Conservation (phyloP, 2,797 vertebrate genomes). For the Phalloptychus januarius region DNA sequence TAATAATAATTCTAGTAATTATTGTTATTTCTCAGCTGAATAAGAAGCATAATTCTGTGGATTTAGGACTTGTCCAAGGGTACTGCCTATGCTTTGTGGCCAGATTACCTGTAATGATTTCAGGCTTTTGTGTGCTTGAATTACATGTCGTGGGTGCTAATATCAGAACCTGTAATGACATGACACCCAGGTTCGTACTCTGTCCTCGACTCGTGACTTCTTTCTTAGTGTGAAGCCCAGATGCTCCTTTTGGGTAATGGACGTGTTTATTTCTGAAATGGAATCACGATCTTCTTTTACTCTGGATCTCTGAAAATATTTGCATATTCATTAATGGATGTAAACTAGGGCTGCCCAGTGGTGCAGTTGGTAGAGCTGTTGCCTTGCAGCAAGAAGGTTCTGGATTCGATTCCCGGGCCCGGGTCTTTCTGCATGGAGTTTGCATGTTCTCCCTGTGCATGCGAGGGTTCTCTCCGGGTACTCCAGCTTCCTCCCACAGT, state of each 20-base stretch:
- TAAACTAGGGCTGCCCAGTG: no score
- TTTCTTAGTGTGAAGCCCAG: slow-evolving; percentile 49
- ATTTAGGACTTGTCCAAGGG: slow-evolving; percentile 7
- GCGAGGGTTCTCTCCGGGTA: no score
- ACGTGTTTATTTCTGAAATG: slow-evolving; percentile 47
- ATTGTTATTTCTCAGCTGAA: slow-evolving; percentile 27
- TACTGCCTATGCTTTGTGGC: slow-evolving; percentile 14
- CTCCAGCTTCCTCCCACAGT: no score
- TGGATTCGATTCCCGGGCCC: no score
- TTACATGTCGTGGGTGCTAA: slow-evolving; percentile 53
- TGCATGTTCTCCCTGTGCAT: no score
- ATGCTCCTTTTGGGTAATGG: slow-evolving; percentile 36
- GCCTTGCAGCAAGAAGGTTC: no score
- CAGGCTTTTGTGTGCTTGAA: slow-evolving; percentile 52
- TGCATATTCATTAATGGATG: neutral
- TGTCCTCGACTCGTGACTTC: slow-evolving; percentile 58
- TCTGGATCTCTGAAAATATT: slow-evolving; percentile 6
- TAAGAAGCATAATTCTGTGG: slow-evolving; percentile 17
- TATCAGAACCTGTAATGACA: slow-evolving; percentile 51
- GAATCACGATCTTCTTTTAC: slow-evolving; percentile 48
- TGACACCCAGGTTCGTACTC: slow-evolving; percentile 17
- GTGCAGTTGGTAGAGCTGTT: no score
- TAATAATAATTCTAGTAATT: slow-evolving; percentile 39
- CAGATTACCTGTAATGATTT: slow-evolving; percentile 67
- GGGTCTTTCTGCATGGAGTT: no score